phyloP scores from a whole-genome alignment of 2,113 vertebrate species.

The Gymnorhina tibicen region DNA sequence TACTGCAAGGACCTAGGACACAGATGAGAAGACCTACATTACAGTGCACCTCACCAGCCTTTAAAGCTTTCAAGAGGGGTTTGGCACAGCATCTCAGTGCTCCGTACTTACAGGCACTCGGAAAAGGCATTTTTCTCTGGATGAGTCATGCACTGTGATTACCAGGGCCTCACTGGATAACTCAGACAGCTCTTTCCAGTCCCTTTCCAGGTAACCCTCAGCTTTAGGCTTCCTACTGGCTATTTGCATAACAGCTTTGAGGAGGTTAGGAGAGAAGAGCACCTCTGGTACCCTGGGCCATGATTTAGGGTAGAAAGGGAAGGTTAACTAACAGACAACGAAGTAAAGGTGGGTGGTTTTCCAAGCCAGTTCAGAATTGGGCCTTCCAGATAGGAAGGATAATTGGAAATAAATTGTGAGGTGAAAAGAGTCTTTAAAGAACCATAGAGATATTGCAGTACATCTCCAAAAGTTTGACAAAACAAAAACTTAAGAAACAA shows the following conservation, averaged over 20 bases:
- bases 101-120: background rate
- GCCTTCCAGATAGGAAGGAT: background rate
- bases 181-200: background rate
- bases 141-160: background rate
- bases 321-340: rapidly evolving
- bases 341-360: background rate
- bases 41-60: rapidly evolving
- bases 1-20: background rate
- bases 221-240: background rate
- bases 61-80: background rate
- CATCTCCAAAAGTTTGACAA: background rate
- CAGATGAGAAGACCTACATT: background rate
- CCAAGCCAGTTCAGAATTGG: background rate
- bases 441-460: background rate
- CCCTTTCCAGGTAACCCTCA: background rate
- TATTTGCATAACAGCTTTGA: background rate
- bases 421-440: background rate
- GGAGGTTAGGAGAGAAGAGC: background rate
- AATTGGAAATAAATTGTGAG: background rate
- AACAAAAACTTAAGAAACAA: background rate
- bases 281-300: background rate
- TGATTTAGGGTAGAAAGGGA: background rate
- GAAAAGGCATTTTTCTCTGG: background rate
- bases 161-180: background rate
- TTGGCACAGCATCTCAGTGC: background rate